Conservation (phyloP, 2,888 invertebrate genomes). For the Hydrotaea cyrtoneurina region DNA sequence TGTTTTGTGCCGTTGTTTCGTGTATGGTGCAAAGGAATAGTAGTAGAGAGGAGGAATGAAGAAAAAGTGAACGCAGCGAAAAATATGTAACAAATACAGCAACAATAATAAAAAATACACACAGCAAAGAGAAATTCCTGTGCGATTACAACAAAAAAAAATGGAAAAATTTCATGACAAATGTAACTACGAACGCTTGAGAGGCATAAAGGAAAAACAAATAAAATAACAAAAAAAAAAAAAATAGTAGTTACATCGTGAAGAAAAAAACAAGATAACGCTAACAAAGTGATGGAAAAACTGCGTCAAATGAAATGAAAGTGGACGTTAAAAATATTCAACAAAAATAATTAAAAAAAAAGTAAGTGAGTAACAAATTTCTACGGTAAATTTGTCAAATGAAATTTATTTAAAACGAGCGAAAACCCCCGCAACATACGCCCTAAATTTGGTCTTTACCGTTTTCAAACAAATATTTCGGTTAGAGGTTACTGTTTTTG, state of each 20-base stretch:
- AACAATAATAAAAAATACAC: neutral
- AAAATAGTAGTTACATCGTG: neutral
- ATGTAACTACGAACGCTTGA: neutral
- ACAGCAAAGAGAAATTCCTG: slow-evolving; percentile 62
- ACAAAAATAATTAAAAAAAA: slow-evolving; percentile 41
- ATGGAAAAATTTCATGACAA: slow-evolving; percentile 33
- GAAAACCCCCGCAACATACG: slow-evolving; percentile 58
- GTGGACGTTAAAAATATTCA: slow-evolving; percentile 12
- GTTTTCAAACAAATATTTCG: neutral
- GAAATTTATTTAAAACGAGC: neutral
- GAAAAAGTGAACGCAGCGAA: slow-evolving; percentile 55
- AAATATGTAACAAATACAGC: slow-evolving; percentile 57
- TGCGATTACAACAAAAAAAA: slow-evolving; percentile 45
- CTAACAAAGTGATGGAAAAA: neutral
- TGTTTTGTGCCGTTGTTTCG: neutral
- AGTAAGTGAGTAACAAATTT: slow-evolving; percentile 56
- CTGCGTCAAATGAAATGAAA: neutral
- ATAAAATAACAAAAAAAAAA: slow-evolving; percentile 10
- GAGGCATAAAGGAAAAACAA: slow-evolving; percentile 48
- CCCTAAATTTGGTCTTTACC: slow-evolving; percentile 42
- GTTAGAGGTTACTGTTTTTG: slow-evolving; percentile 19
- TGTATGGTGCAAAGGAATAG: slow-evolving; percentile 60
- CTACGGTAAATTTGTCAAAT: slow-evolving; percentile 7
- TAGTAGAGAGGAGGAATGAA: neutral
- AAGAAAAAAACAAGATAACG: slow-evolving; percentile 12